Percentiles rank a stretch among this genome's conserved stretches.
phyloP scores from a whole-genome alignment of 2,797 vertebrate genomes.

The Hydrophis major region DNA sequence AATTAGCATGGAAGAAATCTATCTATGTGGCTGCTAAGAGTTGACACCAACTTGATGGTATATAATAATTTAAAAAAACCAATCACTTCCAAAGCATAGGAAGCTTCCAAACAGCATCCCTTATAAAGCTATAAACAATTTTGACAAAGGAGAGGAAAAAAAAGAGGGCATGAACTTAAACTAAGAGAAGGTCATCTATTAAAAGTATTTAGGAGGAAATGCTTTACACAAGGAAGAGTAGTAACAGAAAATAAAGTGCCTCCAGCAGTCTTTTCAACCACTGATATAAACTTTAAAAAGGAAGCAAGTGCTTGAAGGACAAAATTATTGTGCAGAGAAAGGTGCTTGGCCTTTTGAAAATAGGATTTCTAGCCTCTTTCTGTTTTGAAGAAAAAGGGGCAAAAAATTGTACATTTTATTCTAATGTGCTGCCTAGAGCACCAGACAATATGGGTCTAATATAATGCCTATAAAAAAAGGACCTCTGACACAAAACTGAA shows the following conservation, averaged over 20 bases:
- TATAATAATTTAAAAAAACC: background rate
- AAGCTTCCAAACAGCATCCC: background rate
- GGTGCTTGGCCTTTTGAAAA: slow-evolving; percentile 58
- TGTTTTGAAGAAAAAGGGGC: background rate
- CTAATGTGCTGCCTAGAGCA: slow-evolving; percentile 29
- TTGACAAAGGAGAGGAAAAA: slow-evolving; percentile 29
- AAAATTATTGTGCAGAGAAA: slow-evolving; percentile 53
- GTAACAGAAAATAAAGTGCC: slow-evolving; percentile 54
- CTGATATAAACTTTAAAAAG: slow-evolving; percentile 57
- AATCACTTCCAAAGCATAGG: background rate
- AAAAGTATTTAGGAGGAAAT: slow-evolving; percentile 50
- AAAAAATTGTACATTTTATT: slow-evolving; percentile 34
- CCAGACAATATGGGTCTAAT: background rate
- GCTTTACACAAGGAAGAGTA: slow-evolving; percentile 36
- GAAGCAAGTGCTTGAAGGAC: slow-evolving; percentile 54
- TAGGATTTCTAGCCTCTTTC: slow-evolving; percentile 34
- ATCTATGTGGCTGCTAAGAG: background rate
- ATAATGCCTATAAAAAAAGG: slow-evolving; percentile 47
- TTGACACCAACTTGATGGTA: background rate
- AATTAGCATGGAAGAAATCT: background rate
- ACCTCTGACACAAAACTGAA: slow-evolving; percentile 44
- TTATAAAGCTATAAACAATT: slow-evolving; percentile 17
- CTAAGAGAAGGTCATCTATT: slow-evolving; percentile 53
- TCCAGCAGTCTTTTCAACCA: slow-evolving; percentile 50
- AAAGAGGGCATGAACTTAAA: slow-evolving; percentile 49